Evolutionary conservation across 2,113 vertebrate genomes (phyloP).

Genomic region (Gasterosteus nipponicus): DNA sequence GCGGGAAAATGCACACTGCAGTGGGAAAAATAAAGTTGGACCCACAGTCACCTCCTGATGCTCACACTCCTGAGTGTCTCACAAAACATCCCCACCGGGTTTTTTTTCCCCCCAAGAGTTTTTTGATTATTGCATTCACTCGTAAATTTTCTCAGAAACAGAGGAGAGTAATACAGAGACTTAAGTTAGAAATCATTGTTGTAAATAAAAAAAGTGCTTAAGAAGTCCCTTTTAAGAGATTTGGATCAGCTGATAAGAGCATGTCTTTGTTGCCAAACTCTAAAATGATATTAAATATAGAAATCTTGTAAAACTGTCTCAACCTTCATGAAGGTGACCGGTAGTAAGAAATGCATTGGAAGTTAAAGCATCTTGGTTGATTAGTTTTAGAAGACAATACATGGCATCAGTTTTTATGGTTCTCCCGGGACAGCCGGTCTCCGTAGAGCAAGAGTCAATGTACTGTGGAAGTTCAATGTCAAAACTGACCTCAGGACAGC

Average conservation of each 20-base stretch:
- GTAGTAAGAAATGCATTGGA: conserved; percentile 21
- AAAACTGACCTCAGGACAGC: conserved; percentile 70
- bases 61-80: conserved; percentile 64
- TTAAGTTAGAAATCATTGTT: conserved; percentile 22
- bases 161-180: conserved; percentile 10
- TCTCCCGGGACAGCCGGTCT: conserved; percentile 30
- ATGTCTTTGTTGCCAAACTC: conserved; percentile 57
- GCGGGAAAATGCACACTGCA: conserved; percentile 18
- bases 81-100: conserved; percentile 71
- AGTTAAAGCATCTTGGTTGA: conserved; percentile 27
- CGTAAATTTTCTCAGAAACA: conserved; percentile 40
- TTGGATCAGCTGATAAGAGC: conserved; percentile 37
- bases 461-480: conserved; percentile 49
- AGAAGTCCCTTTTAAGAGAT: conserved; percentile 11
- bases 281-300: conserved; percentile 20
- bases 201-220: conserved; percentile 28
- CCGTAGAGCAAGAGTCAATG: conserved; percentile 20
- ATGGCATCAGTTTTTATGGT: conserved; percentile 24
- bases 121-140: conserved; percentile 49
- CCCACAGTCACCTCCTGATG: conserved; percentile 51
- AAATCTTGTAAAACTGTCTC: conserved; percentile 45
- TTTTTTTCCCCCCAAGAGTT: conserved; percentile 19
- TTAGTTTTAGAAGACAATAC: conserved; percentile 28
- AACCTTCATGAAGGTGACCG: conserved; percentile 24
- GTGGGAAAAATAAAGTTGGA: conserved; percentile 58